Evolutionary conservation across 30 jellyfish, hydroid and myxozoan genomes (phyloP).

Genomic region (Turritopsis dohrnii): DNA sequence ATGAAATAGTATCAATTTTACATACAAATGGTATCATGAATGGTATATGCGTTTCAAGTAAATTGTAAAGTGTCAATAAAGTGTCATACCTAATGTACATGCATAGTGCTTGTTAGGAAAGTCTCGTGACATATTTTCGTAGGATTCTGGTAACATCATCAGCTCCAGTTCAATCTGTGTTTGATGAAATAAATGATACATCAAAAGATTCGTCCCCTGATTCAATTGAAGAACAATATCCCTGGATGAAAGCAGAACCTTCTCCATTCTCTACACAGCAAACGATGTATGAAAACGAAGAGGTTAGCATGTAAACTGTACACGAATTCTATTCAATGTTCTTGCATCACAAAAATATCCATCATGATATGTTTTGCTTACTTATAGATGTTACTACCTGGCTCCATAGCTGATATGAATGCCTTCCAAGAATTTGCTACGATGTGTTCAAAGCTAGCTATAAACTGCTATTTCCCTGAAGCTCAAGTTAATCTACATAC

Average conservation of each 20-base stretch:
- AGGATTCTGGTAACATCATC: constrained; percentile 54
- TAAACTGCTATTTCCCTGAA: constrained; percentile 55
- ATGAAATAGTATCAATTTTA: too few species aligned
- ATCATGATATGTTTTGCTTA: background rate
- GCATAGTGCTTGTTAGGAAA: too few species aligned
- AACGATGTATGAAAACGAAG: constrained; percentile 84
- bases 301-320: constrained; percentile 35
- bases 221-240: constrained; percentile 71
- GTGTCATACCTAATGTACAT: too few species aligned
- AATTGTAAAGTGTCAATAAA: too few species aligned
- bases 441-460: constrained; percentile 35
- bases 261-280: constrained; percentile 90
- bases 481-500: constrained; percentile 61
- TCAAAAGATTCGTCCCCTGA: constrained; percentile 68
- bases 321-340: background rate
- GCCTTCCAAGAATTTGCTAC: constrained; percentile 63
- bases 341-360: background rate
- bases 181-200: constrained; percentile 59
- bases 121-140: too few species aligned
- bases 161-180: constrained; percentile 72
- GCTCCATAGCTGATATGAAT: constrained; percentile 71
- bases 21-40: too few species aligned
- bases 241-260: constrained; percentile 89
- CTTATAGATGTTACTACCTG: constrained; percentile 82
- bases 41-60: too few species aligned